Evolutionary conservation across 30 jellyfish, hydroid and myxozoan species (phyloP).

Genomic region (Chrysaora quinquecirrha): DNA sequence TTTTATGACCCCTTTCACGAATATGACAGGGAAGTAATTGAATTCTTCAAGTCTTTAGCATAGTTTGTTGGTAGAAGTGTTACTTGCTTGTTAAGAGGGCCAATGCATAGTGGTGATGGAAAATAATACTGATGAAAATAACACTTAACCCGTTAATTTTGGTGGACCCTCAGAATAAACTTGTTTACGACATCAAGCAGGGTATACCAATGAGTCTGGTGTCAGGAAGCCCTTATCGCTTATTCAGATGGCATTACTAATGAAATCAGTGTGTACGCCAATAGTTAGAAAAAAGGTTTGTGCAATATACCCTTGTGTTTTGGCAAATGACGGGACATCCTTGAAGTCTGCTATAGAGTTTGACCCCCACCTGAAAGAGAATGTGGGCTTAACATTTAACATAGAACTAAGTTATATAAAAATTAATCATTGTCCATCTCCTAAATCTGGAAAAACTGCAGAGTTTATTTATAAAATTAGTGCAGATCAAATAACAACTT

Average conservation of each 20-base stretch:
- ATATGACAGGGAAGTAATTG: slow-evolving; percentile 18
- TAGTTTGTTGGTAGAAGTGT: slow-evolving; percentile 7
- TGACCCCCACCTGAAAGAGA: neutral
- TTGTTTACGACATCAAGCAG: slow-evolving; percentile 2
- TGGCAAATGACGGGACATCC: neutral
- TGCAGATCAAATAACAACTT: neutral
- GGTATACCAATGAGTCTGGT: slow-evolving; percentile 6
- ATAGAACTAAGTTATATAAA: neutral
- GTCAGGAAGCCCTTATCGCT: neutral
- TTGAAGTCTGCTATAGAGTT: neutral
- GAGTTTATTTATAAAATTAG: neutral
- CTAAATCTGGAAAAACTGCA: slow-evolving; percentile 16
- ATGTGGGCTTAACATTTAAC: neutral
- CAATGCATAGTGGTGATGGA: slow-evolving; percentile 12
- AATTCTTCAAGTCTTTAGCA: neutral
- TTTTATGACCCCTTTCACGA: slow-evolving; percentile 17
- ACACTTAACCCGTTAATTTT: neutral
- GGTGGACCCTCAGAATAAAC: slow-evolving; percentile 25
- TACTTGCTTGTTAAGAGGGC: slow-evolving; percentile 9
- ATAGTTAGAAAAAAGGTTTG: neutral
- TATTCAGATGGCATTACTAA: neutral
- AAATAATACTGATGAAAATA: neutral
- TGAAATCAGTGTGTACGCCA: neutral
- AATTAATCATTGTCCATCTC: slow-evolving; percentile 1
- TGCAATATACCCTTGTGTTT: neutral